phyloP scores from a whole-genome alignment of 2,113 vertebrate genomes.

The Neodon shergylaensis region DNA sequence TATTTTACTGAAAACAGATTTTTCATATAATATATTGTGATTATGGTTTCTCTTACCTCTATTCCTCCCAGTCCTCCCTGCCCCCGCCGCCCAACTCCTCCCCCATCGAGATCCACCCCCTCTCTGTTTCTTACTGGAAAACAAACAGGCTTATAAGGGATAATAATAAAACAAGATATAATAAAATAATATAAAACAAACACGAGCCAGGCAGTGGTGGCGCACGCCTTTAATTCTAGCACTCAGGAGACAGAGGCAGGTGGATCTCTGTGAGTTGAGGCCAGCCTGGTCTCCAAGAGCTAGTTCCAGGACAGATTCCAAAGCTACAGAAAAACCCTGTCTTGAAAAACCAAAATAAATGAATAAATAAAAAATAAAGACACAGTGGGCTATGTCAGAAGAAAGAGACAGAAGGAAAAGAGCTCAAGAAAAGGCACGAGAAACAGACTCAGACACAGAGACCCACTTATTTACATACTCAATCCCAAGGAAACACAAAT shows the following conservation, averaged over 20 bases:
- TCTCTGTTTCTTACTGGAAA: not conserved
- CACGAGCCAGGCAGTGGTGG: too few species aligned
- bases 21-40: not conserved
- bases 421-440: not conserved
- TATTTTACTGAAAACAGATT: not conserved
- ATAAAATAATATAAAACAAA: not conserved
- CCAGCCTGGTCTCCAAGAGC: too few species aligned
- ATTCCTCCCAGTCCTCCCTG: not conserved
- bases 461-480: not conserved
- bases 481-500: not conserved
- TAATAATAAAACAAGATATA: not conserved
- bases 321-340: too few species aligned
- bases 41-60: not conserved
- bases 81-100: not conserved
- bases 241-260: too few species aligned
- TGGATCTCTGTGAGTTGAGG: too few species aligned
- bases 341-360: too few species aligned
- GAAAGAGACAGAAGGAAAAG: not conserved
- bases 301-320: too few species aligned
- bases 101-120: not conserved
- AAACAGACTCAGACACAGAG: not conserved
- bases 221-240: too few species aligned
- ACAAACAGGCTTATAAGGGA: not conserved
- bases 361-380: not conserved
- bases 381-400: not conserved